These are phyloP conservation scores for Trichacis sp. DNA, from an alignment of 2,888 invertebrate species.

Conservation along the genomic window DNA sequence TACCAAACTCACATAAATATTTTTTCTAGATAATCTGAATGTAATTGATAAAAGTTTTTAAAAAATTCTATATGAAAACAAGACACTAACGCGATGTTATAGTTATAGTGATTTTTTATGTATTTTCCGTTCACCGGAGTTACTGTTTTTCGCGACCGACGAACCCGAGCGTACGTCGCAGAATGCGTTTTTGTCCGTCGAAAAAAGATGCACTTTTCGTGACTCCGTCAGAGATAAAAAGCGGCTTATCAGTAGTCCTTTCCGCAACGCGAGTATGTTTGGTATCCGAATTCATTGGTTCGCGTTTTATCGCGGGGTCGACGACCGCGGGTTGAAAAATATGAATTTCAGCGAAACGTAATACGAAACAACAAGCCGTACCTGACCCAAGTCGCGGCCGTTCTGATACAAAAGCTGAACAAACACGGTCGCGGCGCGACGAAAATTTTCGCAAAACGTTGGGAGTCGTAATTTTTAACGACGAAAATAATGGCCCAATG, in stretches of 20 bases:
- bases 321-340: conserved; percentile 27
- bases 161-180: neutral
- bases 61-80: too few species aligned
- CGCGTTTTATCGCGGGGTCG: conserved; percentile 36
- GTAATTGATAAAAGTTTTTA: too few species aligned
- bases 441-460: neutral
- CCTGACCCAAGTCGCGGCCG: too few species aligned
- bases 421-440: neutral
- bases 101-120: too few species aligned
- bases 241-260: conserved; percentile 42
- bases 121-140: neutral
- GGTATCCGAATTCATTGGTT: conserved; percentile 44
- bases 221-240: conserved; percentile 41
- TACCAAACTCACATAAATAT: too few species aligned
- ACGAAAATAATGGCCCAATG: neutral
- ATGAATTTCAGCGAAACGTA: conserved; percentile 16
- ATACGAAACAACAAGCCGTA: neutral
- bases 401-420: conserved; percentile 3
- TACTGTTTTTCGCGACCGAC: neutral
- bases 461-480: neutral
- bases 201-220: conserved; percentile 33
- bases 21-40: too few species aligned
- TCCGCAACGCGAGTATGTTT: conserved; percentile 32
- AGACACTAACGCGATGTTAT: too few species aligned
- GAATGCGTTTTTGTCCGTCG: conserved; percentile 22